Percentiles rank a stretch among this genome's conserved stretches.
Conservation (phyloP, 2,888 invertebrate species). For the Noctua fimbriata region DNA sequence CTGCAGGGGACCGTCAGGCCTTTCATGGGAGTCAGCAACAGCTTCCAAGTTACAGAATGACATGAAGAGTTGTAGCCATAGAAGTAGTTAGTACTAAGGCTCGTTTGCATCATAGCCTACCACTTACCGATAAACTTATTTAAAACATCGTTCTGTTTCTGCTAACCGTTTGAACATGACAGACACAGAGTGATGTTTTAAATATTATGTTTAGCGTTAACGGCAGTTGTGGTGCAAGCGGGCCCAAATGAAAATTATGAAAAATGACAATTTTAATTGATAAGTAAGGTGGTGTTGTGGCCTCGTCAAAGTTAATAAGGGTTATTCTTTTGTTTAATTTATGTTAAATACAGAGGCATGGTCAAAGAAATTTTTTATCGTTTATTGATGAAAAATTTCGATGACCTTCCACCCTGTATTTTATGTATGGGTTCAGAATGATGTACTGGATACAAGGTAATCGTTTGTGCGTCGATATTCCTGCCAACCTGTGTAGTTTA, state of each 20-base stretch:
- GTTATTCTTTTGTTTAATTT: not conserved
- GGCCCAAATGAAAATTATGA: not conserved
- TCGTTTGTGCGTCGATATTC: no score
- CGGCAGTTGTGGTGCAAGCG: not conserved
- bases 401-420: no score
- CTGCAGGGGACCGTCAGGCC: conserved; percentile 91
- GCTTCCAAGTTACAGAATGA: conserved; percentile 80
- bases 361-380: no score
- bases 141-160: not conserved
- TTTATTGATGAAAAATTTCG: no score
- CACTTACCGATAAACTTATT: not conserved
- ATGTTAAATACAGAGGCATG: not conserved
- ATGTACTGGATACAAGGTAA: no score
- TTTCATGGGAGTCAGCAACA: conserved; percentile 91
- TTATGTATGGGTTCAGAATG: no score
- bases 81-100: not conserved
- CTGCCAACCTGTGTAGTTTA: not conserved
- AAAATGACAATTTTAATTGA: not conserved
- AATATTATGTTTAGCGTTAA: not conserved
- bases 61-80: not conserved
- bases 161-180: not conserved
- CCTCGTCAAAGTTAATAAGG: not conserved
- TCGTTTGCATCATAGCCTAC: not conserved
- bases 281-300: not conserved
- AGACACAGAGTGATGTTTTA: not conserved